phyloP scores from a whole-genome alignment of 2,797 vertebrate species.

The Mallotus villosus region DNA sequence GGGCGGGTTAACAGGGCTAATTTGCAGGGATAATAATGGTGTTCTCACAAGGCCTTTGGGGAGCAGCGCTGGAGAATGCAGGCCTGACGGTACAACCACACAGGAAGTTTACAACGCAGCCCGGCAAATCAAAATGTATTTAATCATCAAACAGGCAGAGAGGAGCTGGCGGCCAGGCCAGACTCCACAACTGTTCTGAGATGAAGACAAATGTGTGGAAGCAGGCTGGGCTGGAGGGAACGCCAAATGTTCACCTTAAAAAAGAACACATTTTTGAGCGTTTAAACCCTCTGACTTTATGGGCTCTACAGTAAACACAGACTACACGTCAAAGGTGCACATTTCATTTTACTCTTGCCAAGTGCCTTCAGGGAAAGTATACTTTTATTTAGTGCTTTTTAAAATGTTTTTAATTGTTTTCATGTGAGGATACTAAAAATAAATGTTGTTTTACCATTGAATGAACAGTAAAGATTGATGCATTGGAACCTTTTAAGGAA shows the following conservation, averaged over 20 bases:
- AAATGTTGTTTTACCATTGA: constrained; percentile 51
- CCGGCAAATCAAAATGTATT: constrained; percentile 72
- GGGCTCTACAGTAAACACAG: constrained; percentile 30
- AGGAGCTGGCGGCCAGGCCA: constrained; percentile 55
- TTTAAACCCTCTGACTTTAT: constrained; percentile 37
- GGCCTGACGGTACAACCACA: constrained; percentile 68
- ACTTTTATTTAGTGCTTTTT: constrained; percentile 40
- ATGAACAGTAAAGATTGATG: constrained; percentile 49
- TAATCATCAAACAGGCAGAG: constrained; percentile 70
- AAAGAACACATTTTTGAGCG: constrained; percentile 26
- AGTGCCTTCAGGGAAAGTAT: constrained; percentile 40
- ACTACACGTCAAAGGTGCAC: constrained; percentile 42
- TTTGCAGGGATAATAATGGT: constrained; percentile 75
- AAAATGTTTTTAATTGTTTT: constrained; percentile 62
- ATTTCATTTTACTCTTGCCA: constrained; percentile 34
- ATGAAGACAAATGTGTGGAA: constrained; percentile 70
- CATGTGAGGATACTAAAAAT: constrained; percentile 51
- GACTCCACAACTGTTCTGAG: constrained; percentile 59
- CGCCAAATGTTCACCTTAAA: constrained; percentile 43
- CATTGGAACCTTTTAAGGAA: constrained; percentile 55
- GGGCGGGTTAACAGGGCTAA: constrained; percentile 70
- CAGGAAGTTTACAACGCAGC: constrained; percentile 77
- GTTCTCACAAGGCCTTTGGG: constrained; percentile 66
- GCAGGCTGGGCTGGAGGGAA: constrained; percentile 28
- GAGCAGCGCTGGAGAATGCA: constrained; percentile 59